Percentiles rank a stretch among this genome's conserved stretches.
phyloP scores from a whole-genome alignment of 2,113 vertebrate genomes.

The Podilymbus podiceps region DNA sequence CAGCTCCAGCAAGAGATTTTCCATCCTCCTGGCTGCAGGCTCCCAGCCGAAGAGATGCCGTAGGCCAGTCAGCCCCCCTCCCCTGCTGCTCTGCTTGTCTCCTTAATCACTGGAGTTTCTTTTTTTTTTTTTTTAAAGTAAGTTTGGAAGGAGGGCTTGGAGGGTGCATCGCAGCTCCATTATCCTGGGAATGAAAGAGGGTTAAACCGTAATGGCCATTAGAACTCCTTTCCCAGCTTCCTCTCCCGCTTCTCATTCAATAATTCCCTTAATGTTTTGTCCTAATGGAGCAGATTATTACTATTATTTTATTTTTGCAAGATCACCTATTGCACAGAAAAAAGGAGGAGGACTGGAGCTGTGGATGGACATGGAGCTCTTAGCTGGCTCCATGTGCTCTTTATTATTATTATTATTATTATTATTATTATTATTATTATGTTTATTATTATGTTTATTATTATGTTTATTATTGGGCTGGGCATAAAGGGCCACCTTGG shows the following conservation, averaged over 20 bases:
- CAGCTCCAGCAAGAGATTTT: not conserved
- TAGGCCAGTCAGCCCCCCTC: rapidly evolving
- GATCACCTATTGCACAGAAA: conserved; percentile 59
- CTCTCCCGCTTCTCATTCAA: conserved; percentile 49
- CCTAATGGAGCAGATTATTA: conserved; percentile 70
- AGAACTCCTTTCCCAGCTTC: conserved; percentile 32
- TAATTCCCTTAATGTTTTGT: conserved; percentile 67
- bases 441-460: too few species aligned
- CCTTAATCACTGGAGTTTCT: not conserved
- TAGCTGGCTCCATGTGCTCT: not conserved
- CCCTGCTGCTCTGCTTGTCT: not conserved
- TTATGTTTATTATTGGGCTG: not conserved
- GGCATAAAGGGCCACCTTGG: not conserved
- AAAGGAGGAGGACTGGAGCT: not conserved
- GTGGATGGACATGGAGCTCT: not conserved
- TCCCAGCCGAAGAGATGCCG: not conserved
- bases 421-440: conserved; percentile 6
- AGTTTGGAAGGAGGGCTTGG: not conserved
- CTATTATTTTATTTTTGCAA: conserved; percentile 71
- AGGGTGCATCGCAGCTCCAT: not conserved
- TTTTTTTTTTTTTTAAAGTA: not conserved
- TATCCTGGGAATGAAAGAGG: conserved; percentile 18
- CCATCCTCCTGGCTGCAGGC: rapidly evolving
- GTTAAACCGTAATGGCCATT: conserved; percentile 32
- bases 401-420: conserved; percentile 21